These are phyloP conservation scores for Megaceryle torquata DNA, from an alignment of 2,113 vertebrate genomes.

Conservation along the genomic window DNA sequence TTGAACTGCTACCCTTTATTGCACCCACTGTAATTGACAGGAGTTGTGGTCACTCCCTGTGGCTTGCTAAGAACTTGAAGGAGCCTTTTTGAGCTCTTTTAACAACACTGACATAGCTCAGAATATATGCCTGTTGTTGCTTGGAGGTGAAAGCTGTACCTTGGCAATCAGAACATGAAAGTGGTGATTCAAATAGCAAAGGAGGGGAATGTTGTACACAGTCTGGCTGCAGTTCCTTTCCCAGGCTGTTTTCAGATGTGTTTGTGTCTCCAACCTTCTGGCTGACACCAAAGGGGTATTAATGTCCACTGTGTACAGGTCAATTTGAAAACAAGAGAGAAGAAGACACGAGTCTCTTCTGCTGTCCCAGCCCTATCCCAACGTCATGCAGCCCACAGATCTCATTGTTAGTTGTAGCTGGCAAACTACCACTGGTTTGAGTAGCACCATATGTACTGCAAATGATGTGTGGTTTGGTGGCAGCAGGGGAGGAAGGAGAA, in stretches of 20 bases:
- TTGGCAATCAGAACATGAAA: neutral
- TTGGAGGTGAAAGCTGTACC: neutral
- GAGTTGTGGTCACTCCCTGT: neutral
- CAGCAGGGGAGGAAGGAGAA: neutral
- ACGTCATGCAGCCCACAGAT: neutral
- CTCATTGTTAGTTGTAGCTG: neutral
- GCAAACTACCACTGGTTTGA: slow-evolving; percentile 15
- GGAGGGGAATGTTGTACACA: neutral
- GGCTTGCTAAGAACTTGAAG: neutral
- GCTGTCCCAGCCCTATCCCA: neutral
- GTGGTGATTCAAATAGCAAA: neutral
- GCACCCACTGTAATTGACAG: neutral
- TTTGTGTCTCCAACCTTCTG: neutral
- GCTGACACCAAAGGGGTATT: neutral
- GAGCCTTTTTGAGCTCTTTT: neutral
- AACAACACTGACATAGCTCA: neutral
- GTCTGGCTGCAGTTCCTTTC: neutral
- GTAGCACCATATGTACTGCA: neutral
- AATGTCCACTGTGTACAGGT: neutral
- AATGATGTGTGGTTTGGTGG: slow-evolving; percentile 19
- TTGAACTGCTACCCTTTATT: neutral
- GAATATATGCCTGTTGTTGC: neutral
- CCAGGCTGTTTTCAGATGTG: neutral
- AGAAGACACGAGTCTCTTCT: neutral
- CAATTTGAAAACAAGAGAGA: neutral